Evolutionary conservation across 2,797 vertebrate species (phyloP), one percentile per base, ranked within the genome.

Genomic region (Helarctos malayanus): DNA sequence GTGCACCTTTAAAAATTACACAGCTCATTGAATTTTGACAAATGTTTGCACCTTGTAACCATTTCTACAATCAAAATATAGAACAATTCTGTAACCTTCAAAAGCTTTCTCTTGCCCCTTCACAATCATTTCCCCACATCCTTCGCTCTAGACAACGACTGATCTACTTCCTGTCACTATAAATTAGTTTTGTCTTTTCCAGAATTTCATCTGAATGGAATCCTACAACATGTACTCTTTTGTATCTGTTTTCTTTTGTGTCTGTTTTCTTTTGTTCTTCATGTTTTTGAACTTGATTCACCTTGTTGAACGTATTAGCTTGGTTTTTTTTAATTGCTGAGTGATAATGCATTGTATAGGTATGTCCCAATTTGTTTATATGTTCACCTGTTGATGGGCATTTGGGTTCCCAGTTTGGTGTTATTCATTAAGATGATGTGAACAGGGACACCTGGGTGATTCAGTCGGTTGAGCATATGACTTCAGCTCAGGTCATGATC

Each of bases 81-180:
- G 56, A 90, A 52, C 16, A 75, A 47, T 90, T 96, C 61, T 93
- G 21, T 95, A 73, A 93, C 85, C 79, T 96, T 97, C 89, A 88
- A 41, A 96, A 88, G 19, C 91, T 94, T 61, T 54, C 25, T 88
- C 35, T 2, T 63, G 47, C 41, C n/a, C 32, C 65, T 92, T 89
- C 32, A n/a, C 32, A 57, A 94, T 91, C 25, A 49, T 59, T 88
- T 82, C 32, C 59, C 25, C 54, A 85, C 32, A 69, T 75, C 10
- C 10, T 57, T 10, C 14, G 79, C 52, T 86, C 54, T 57, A 94
- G 84, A 73, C 45, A 78, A 29, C 29, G 18, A 54, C 84, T 49
- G 61, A 54, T 54, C 11, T 69, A 57, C 85, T 94, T 81, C 21
- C 68, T 95, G 89, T 96, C 93, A 94, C 61, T 75, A 52, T 57